phyloP scores from a whole-genome alignment of 2,888 invertebrate species.

The Shargacucullia verbasci region DNA sequence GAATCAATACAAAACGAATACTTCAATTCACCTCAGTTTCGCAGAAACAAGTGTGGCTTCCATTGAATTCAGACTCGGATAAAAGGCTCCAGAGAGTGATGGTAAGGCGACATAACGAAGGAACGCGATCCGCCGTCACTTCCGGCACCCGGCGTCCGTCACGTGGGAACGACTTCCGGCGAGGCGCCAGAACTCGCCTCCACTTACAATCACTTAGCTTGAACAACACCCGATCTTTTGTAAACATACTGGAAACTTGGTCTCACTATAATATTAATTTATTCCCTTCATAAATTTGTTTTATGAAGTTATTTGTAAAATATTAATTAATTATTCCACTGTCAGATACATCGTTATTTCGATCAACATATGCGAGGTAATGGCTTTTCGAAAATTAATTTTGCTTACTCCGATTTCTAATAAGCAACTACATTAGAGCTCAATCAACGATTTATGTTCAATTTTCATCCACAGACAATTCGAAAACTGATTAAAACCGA shows the following conservation, averaged over 20 bases:
- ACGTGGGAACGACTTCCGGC: constrained; percentile 87
- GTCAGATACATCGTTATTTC: constrained; percentile 27
- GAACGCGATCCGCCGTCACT: constrained; percentile 84
- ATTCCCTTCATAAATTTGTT: constrained; percentile 35
- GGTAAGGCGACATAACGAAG: constrained; percentile 80
- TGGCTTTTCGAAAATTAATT: constrained; percentile 36
- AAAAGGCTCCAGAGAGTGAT: constrained; percentile 70
- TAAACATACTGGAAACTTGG: constrained; percentile 65
- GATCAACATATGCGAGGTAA: constrained; percentile 30
- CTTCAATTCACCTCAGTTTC: constrained; percentile 47
- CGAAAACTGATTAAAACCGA: constrained; percentile 37
- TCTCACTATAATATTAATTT: constrained; percentile 56
- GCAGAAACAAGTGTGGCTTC: constrained; percentile 52
- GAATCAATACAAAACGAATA: constrained; percentile 44
- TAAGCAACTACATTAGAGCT: constrained; percentile 16
- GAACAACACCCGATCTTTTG: constrained; percentile 71
- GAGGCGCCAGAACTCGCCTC: constrained; percentile 82
- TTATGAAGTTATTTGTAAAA: constrained; percentile 6
- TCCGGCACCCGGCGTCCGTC: constrained; percentile 82
- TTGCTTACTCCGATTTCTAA: constrained; percentile 22
- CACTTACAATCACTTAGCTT: constrained; percentile 87
- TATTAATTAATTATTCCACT: constrained; percentile 21
- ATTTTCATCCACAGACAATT: constrained; percentile 26
- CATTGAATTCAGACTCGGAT: constrained; percentile 60
- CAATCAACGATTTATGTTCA: constrained; percentile 28